Percentiles rank a stretch among this genome's conserved stretches.
phyloP scores from a whole-genome alignment of 2,888 invertebrate species.

The Papilio gigon region DNA sequence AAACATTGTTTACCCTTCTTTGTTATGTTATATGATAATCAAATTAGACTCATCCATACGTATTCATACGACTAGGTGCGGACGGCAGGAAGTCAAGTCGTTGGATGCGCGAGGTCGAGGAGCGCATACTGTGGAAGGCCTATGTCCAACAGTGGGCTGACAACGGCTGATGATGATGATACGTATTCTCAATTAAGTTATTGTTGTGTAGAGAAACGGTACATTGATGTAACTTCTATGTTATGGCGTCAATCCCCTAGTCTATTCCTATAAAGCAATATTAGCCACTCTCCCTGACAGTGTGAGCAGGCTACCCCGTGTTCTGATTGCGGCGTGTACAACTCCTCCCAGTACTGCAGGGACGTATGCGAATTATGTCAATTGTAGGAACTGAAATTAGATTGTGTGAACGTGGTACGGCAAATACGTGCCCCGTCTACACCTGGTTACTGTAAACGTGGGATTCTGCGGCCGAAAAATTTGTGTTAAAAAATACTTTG shows the following conservation, averaged over 20 bases:
- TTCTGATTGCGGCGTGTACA: conserved; percentile 33
- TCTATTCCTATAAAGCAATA: not conserved
- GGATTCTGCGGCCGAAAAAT: not conserved
- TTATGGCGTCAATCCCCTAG: not conserved
- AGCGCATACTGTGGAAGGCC: no score
- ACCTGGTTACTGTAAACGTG: not conserved
- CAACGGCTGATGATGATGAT: not conserved
- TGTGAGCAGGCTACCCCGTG: conserved; percentile 25
- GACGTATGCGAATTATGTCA: conserved; percentile 22
- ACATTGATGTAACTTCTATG: not conserved
- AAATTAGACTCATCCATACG: no score
- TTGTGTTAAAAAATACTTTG: not conserved
- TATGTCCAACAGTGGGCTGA: no score
- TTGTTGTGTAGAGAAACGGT: not conserved
- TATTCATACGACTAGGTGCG: no score
- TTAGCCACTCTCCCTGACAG: conserved; percentile 25
- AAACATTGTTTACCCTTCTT: no score
- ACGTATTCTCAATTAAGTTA: not conserved
- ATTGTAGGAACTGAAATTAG: conserved; percentile 29
- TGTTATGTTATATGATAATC: no score
- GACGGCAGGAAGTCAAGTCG: no score
- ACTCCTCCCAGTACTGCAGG: conserved; percentile 9
- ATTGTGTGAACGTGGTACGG: conserved; percentile 5
- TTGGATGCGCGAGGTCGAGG: no score
- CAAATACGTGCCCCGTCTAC: not conserved